phyloP scores from a whole-genome alignment of 2,888 invertebrate species.

The Argyra leucocephala region DNA sequence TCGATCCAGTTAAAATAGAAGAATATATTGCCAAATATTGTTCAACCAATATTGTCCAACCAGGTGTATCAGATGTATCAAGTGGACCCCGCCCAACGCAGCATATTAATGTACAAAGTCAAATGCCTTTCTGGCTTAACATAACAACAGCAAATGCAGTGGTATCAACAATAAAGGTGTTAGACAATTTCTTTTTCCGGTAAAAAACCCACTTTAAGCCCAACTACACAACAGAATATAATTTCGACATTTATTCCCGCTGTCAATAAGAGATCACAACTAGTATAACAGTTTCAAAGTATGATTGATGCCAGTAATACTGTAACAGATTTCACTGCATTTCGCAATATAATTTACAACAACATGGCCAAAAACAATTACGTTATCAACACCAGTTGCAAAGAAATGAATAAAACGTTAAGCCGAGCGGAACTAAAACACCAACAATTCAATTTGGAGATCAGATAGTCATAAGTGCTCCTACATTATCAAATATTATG shows the following conservation, averaged over 20 bases:
- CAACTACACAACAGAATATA: constrained; percentile 33
- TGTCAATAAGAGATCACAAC: constrained; percentile 26
- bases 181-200: constrained; percentile 49
- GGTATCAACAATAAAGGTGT: constrained; percentile 60
- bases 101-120: constrained; percentile 61
- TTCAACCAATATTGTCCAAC: constrained; percentile 50
- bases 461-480: not conserved
- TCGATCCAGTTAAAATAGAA: constrained; percentile 68
- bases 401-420: constrained; percentile 24
- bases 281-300: constrained; percentile 26
- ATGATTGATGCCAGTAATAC: constrained; percentile 30
- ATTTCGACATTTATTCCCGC: constrained; percentile 18
- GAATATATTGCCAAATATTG: constrained; percentile 69
- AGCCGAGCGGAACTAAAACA: not conserved
- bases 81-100: constrained; percentile 46
- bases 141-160: constrained; percentile 57
- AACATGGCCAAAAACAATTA: constrained; percentile 35
- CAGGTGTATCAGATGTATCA: constrained; percentile 43
- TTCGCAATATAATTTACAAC: constrained; percentile 44
- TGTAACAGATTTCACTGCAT: constrained; percentile 30
- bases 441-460: not conserved
- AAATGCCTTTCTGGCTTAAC: constrained; percentile 56
- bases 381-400: constrained; percentile 38
- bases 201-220: constrained; percentile 36
- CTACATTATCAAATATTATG: not conserved